These are phyloP conservation scores for Cyphomyrus plagiostoma DNA, from an alignment of 2,113 vertebrate species.

Conservation along the genomic window DNA sequence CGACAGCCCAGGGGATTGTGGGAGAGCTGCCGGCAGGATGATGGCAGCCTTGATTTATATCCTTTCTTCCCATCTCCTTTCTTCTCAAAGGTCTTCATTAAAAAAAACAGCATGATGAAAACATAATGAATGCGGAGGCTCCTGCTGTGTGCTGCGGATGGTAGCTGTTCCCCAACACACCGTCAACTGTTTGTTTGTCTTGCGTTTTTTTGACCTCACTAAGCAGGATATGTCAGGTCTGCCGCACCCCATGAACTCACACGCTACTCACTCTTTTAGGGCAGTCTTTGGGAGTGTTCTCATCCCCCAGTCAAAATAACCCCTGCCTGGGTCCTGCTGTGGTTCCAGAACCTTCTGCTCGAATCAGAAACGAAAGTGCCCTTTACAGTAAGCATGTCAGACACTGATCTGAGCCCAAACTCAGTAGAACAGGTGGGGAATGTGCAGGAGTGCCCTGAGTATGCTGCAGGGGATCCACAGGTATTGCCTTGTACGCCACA, in stretches of 20 bases:
- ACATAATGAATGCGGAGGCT: slow-evolving; percentile 21
- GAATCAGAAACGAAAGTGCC: not conserved
- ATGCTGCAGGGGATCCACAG: not conserved
- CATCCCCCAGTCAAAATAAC: slow-evolving; percentile 5
- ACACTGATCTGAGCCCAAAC: not conserved
- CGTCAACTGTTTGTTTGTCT: not conserved
- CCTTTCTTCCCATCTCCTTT: not conserved
- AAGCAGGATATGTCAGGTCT: not conserved
- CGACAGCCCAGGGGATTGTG: too few relatives aligned
- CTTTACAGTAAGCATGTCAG: not conserved
- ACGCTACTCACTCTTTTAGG: not conserved
- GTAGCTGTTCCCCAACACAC: not conserved
- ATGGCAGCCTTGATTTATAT: not conserved
- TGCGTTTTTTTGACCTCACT: not conserved
- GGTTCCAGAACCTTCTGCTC: not conserved
- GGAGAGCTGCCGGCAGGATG: not conserved
- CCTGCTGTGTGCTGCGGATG: not conserved
- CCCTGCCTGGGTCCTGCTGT: not conserved
- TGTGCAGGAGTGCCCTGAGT: not conserved
- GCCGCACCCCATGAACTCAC: not conserved
- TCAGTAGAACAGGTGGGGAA: not conserved
- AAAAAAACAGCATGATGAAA: slow-evolving; percentile 26
- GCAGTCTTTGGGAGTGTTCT: not conserved
- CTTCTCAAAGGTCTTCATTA: slow-evolving; percentile 29
- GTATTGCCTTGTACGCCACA: not conserved